Evolutionary conservation across 30 jellyfish, hydroid and myxozoan genomes (phyloP), one percentile per base, ranked within the genome.

Genomic region (Hydra vulgaris): DNA sequence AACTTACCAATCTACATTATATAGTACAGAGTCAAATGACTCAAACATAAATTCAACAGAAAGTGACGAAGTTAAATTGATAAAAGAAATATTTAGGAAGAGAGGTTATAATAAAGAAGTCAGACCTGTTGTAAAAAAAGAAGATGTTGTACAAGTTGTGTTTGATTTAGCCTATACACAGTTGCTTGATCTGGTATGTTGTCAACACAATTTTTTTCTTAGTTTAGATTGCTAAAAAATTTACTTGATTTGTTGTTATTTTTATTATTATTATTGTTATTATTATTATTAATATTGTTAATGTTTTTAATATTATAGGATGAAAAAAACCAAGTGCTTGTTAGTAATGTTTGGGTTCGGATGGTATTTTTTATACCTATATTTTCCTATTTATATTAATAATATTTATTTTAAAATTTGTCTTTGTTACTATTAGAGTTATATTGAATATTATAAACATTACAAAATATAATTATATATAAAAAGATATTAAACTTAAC

Each of bases 101-200:
- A 40, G 12, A 5, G 61, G 8, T 69, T 91, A 91, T 66, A 82
- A 87, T 74, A 83, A 84, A 83, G 98, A 91, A 24, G 96, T 91
- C 68, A 83, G 98, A 8, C 98, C 98, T 22, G 98, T 91, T 67
- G 61, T 71, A 15, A 84, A 91, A 27, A 91, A 91, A 77, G 52
- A 90, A 7, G 81, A 74, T n/a, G 91, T 96, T 1, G 98, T 91
- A 1, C 82, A 76, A 81, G 96, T 91, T 8, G 75, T 70, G 7
- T 79, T 91, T 53, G 98, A 85, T 23, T 75, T 91, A 27, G 98
- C 98, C 17, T 91, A 91, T 82, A 91, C 98, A 74, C 98, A 91
- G 70, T 83, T 91, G 68, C 70, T 91, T 22, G 96, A 91, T 71
- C 25, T 91, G 95, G 98, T 91, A 83, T 25, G 98, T 83, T 17